Evolutionary conservation across 2,113 vertebrate genomes (phyloP).

Genomic region (Circaetus cinerascens): DNA sequence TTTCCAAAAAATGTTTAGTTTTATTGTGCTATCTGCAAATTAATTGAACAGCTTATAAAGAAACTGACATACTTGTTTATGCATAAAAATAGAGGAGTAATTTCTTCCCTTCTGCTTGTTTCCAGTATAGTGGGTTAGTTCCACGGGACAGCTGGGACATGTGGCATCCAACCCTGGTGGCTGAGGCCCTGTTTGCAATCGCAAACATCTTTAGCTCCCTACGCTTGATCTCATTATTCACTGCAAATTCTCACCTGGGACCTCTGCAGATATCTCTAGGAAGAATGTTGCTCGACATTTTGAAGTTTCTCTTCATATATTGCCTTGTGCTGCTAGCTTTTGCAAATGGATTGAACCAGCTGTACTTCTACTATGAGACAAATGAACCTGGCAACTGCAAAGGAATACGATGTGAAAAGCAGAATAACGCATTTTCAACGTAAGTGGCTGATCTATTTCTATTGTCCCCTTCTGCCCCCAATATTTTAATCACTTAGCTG

Average conservation of each 20-base stretch:
- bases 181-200: conserved; percentile 94
- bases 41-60: background rate
- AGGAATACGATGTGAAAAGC: conserved; percentile 89
- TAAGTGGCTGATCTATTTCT: conserved; percentile 68
- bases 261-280: conserved; percentile 97
- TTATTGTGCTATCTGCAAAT: background rate
- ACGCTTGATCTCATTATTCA: conserved; percentile 95
- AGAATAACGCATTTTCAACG: conserved; percentile 98
- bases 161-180: conserved; percentile 95
- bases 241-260: conserved; percentile 96
- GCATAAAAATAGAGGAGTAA: background rate
- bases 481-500: background rate
- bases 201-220: conserved; percentile 99
- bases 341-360: conserved; percentile 95
- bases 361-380: conserved; percentile 93
- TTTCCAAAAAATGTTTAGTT: background rate
- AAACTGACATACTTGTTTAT: background rate
- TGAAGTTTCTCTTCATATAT: conserved; percentile 99
- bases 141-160: conserved; percentile 85
- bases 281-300: conserved; percentile 97
- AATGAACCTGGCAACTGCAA: conserved; percentile 75
- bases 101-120: conserved; percentile 47
- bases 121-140: conserved; percentile 82
- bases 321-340: conserved; percentile 95
- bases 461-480: rapidly evolving